Conservation (phyloP, 2,888 invertebrate species). For the Euzetes globulus region DNA sequence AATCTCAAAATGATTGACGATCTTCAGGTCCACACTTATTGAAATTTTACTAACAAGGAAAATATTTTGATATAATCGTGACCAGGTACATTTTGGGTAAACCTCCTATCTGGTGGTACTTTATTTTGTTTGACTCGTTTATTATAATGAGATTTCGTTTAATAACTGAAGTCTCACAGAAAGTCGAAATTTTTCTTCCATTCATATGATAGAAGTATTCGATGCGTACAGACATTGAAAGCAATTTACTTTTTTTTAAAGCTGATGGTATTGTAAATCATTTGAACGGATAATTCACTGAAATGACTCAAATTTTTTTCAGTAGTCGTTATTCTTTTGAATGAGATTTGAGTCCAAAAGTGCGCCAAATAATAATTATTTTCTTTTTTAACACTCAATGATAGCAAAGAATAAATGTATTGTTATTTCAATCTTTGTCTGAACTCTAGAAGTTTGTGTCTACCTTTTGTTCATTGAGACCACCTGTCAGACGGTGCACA, state of each 20-base stretch:
- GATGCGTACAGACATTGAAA: constrained; percentile 16
- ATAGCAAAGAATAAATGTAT: constrained; percentile 5
- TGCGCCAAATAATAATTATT: constrained; percentile 5
- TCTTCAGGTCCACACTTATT: no score
- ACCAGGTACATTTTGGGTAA: no score
- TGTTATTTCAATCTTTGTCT: constrained; percentile 5
- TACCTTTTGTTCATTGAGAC: not conserved
- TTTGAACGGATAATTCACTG: not conserved
- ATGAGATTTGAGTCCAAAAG: not conserved
- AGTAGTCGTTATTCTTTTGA: not conserved
- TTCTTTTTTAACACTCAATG: not conserved
- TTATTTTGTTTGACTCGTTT: no score
- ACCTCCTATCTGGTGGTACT: no score
- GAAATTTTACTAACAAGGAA: no score
- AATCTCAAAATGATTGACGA: no score
- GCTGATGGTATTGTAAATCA: not conserved
- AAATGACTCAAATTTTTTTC: not conserved
- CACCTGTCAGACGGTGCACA: not conserved
- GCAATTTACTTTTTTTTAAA: not conserved
- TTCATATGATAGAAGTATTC: not conserved
- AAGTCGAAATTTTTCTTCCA: not conserved
- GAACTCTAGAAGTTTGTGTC: not conserved
- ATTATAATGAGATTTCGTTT: no score
- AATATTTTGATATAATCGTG: no score
- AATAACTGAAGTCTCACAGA: not conserved